A percentile compares a stretch with the other conserved stretches of the same genome.
These are phyloP conservation scores for Meloe dianella DNA, from an alignment of 2,888 invertebrate species.

Conservation along the genomic window DNA sequence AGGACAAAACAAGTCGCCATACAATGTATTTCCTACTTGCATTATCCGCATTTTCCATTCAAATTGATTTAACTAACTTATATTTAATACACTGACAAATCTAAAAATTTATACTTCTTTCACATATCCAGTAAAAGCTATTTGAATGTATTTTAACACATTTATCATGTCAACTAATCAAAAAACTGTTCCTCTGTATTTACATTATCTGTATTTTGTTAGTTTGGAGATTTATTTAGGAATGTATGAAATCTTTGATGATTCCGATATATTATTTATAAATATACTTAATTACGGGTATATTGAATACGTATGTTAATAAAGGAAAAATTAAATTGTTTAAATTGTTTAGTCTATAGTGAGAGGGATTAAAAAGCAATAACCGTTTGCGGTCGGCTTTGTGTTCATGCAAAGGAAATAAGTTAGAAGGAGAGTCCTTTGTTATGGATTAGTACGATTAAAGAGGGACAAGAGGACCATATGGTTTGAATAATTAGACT, in stretches of 20 bases:
- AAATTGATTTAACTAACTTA: conserved; percentile 29
- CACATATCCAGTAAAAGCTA: conserved; percentile 9
- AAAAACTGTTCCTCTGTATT: not conserved
- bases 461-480: conserved; percentile 34
- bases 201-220: not conserved
- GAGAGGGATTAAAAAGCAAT: conserved; percentile 36
- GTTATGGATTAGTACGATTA: conserved; percentile 37
- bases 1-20: conserved; percentile 33
- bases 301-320: conserved; percentile 3
- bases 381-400: conserved; percentile 30
- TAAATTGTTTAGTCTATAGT: conserved; percentile 28
- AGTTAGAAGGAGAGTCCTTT: conserved; percentile 34
- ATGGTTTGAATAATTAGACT: conserved; percentile 42
- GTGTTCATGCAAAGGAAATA: conserved; percentile 31
- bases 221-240: not conserved
- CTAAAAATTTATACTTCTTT: conserved; percentile 27
- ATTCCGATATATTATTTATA: not conserved
- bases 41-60: conserved; percentile 32
- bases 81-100: conserved; percentile 31
- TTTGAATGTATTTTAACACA: not conserved
- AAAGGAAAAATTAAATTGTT: conserved; percentile 31
- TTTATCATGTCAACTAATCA: conserved; percentile 12
- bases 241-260: not conserved
- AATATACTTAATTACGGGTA: not conserved
- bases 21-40: conserved; percentile 32